Evolutionary conservation across 2,113 vertebrate species (phyloP).

Genomic region (Astur gentilis): DNA sequence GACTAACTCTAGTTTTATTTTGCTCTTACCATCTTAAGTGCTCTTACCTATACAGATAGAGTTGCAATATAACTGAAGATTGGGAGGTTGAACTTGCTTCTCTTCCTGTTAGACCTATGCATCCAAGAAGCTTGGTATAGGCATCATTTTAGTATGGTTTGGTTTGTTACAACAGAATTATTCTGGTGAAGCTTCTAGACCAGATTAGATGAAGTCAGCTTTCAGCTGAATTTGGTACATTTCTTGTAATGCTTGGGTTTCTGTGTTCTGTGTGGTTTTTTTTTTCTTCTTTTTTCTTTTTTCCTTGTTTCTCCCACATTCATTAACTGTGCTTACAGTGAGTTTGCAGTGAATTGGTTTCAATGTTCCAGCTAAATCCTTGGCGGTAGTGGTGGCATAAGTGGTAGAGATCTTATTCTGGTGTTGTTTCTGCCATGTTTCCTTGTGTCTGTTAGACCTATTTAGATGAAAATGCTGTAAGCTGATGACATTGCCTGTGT

Average conservation of each 20-base stretch:
- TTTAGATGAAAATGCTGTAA: not conserved
- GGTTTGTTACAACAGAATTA: not conserved
- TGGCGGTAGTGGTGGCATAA: not conserved
- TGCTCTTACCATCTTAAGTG: not conserved
- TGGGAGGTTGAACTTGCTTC: not conserved
- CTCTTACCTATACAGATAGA: rapidly evolving
- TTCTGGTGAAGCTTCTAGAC: not conserved
- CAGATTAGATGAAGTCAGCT: not conserved
- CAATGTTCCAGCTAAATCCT: not conserved
- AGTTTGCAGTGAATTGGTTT: not conserved
- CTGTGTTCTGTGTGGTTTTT: not conserved
- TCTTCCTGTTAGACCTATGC: not conserved
- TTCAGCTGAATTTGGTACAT: not conserved
- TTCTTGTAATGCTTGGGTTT: not conserved
- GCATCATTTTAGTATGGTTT: not conserved
- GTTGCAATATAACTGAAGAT: not conserved
- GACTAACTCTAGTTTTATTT: not conserved
- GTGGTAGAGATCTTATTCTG: not conserved
- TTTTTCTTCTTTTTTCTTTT: not conserved
- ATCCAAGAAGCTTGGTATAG: not conserved
- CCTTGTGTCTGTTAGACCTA: not conserved
- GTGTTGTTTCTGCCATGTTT: not conserved
- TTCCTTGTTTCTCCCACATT: not conserved
- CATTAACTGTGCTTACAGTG: not conserved
- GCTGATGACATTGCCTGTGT: not conserved